Conservation (phyloP, 1,140 invertebrate genomes). For the Paraescarpia echinospica region DNA sequence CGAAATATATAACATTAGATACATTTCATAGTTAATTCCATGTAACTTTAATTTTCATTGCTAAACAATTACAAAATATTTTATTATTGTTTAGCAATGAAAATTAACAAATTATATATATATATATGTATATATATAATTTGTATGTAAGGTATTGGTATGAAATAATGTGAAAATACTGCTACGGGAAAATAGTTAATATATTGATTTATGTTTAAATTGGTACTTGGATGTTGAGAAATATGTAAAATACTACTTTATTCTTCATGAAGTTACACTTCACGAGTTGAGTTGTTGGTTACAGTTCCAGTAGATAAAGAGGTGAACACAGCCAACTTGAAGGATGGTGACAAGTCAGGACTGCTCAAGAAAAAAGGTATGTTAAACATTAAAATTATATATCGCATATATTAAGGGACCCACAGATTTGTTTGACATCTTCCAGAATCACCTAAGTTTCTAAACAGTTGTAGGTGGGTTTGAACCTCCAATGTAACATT, state of each 20-base stretch:
- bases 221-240: not conserved
- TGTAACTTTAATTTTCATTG: not conserved
- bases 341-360: constrained; percentile 34
- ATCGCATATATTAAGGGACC: too few species aligned
- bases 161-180: too few species aligned
- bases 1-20: not conserved
- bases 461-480: too few species aligned
- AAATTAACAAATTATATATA: not conserved
- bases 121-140: too few species aligned
- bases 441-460: not conserved
- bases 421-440: too few species aligned
- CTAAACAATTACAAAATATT: not conserved
- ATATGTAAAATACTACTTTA: not conserved
- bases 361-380: constrained; percentile 43
- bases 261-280: too few species aligned
- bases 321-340: constrained; percentile 29
- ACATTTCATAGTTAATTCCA: not conserved
- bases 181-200: not conserved
- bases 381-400: constrained; percentile 28
- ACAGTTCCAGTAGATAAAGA: not conserved
- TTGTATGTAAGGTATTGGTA: too few species aligned
- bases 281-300: too few species aligned
- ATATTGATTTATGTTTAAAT: not conserved
- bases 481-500: too few species aligned
- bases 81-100: not conserved